Percentiles rank a stretch among this genome's conserved stretches.
These are phyloP conservation scores for Tetramorium parvispinum DNA, from an alignment of 1,140 invertebrate species.

Conservation along the genomic window DNA sequence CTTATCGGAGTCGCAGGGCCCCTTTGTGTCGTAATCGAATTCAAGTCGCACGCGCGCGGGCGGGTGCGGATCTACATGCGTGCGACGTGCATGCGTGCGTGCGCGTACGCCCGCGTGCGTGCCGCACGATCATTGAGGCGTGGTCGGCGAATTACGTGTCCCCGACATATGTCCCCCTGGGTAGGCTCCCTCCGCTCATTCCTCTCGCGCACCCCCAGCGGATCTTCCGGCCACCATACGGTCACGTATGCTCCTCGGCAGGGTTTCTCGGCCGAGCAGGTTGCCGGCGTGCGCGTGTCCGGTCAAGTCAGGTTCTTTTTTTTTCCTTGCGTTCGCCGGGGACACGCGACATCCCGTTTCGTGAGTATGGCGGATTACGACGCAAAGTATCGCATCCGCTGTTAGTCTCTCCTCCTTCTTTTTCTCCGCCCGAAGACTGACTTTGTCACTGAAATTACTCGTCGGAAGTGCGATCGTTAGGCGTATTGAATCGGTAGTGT, in stretches of 20 bases:
- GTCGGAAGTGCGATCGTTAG: not conserved
- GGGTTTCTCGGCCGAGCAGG: slow-evolving; percentile 47
- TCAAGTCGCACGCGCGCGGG: slow-evolving; percentile 51
- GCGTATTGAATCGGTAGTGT: not conserved
- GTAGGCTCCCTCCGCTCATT: not conserved
- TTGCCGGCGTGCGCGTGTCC: slow-evolving; percentile 52
- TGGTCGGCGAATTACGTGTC: slow-evolving; percentile 75
- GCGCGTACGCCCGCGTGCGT: slow-evolving; percentile 56
- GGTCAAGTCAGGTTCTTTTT: not conserved
- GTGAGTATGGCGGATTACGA: slow-evolving; percentile 24
- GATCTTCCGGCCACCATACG: slow-evolving; percentile 51
- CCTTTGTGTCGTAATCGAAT: slow-evolving; percentile 65
- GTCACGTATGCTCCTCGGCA: not conserved
- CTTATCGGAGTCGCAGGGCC: not conserved
- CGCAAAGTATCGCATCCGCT: slow-evolving; percentile 30
- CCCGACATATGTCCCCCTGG: slow-evolving; percentile 57
- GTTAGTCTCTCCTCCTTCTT: not conserved
- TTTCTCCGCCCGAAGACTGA: not conserved
- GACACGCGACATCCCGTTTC: slow-evolving; percentile 40
- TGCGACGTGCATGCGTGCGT: not conserved
- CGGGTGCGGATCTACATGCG: not conserved
- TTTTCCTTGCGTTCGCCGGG: not conserved
- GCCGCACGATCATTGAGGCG: slow-evolving; percentile 69
- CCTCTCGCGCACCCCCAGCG: slow-evolving; percentile 46
- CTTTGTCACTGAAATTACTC: not conserved